Conservation (phyloP, 2,888 invertebrate genomes). For the Ennomos quercinarius region DNA sequence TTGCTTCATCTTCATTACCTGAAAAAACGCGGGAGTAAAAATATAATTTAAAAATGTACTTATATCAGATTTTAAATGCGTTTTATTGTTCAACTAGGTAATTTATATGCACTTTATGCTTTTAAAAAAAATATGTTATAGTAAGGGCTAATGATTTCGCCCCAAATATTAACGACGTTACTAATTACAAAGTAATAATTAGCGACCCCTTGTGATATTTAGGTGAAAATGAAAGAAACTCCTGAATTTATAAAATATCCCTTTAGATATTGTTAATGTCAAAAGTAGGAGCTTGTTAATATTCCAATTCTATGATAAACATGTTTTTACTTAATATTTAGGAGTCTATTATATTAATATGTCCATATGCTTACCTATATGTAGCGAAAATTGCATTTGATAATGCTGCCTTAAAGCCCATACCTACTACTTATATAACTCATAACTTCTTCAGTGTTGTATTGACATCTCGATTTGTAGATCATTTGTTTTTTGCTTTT, state of each 20-base stretch:
- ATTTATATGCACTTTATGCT: constrained; percentile 13
- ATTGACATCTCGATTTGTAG: no score
- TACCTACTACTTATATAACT: not conserved
- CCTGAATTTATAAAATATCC: constrained; percentile 22
- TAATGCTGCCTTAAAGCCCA: constrained; percentile 25
- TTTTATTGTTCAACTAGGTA: not conserved
- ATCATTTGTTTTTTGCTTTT: no score
- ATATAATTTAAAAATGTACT: not conserved
- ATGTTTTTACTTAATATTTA: not conserved
- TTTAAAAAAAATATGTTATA: constrained; percentile 27
- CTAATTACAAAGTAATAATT: constrained; percentile 40
- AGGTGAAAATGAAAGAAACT: constrained; percentile 60
- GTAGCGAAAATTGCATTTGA: constrained; percentile 5
- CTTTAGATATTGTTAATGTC: constrained; percentile 10
- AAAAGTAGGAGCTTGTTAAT: constrained; percentile 16
- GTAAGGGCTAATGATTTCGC: constrained; percentile 38
- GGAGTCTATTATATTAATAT: no score
- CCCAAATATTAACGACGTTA: constrained; percentile 37
- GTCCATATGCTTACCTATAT: not conserved
- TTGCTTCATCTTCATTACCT: no score
- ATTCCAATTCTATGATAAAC: not conserved
- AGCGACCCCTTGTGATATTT: constrained; percentile 68
- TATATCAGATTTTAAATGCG: constrained; percentile 13
- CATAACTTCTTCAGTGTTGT: no score
- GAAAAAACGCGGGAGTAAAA: no score